Evolutionary conservation across 2,113 vertebrate genomes (phyloP).

Genomic region (Zingel zingel): DNA sequence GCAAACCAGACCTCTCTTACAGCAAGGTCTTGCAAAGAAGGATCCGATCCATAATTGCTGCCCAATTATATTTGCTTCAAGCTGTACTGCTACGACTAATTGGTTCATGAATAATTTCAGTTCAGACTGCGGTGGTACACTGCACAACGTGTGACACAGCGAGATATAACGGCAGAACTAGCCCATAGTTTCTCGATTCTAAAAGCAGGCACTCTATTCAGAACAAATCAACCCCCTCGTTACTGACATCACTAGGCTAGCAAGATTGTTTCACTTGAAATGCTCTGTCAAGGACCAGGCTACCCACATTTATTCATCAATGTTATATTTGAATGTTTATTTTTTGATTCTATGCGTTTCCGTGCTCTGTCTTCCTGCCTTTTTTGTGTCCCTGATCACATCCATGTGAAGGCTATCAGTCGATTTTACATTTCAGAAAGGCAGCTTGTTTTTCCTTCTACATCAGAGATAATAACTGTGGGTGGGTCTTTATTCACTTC

Average conservation of each 20-base stretch:
- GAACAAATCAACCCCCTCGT: conserved; percentile 35
- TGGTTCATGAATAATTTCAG: conserved; percentile 81
- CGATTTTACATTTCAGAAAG: background rate
- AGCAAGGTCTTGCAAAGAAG: conserved; percentile 72
- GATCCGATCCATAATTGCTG: conserved; percentile 77
- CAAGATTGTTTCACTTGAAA: conserved; percentile 59
- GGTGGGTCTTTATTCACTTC: background rate
- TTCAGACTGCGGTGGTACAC: conserved; percentile 30
- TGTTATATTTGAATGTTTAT: conserved; percentile 4
- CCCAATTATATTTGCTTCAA: conserved; percentile 81
- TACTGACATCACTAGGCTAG: conserved; percentile 30
- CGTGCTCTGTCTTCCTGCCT: background rate
- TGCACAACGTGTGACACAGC: conserved; percentile 57
- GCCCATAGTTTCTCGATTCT: conserved; percentile 38
- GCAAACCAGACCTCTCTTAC: conserved; percentile 66
- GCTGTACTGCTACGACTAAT: conserved; percentile 73
- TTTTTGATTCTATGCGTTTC: conserved; percentile 10
- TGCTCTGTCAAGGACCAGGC: conserved; percentile 51
- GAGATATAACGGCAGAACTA: conserved; percentile 53
- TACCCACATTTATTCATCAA: conserved; percentile 31
- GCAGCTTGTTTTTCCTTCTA: conserved; percentile 2
- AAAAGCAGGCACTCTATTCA: conserved; percentile 19
- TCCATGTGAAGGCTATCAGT: conserved; percentile 17
- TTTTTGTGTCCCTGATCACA: conserved; percentile 9
- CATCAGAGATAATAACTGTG: background rate